Evolutionary conservation across 1,140 invertebrate genomes (phyloP).

Genomic region (Drosophila nasuta): DNA sequence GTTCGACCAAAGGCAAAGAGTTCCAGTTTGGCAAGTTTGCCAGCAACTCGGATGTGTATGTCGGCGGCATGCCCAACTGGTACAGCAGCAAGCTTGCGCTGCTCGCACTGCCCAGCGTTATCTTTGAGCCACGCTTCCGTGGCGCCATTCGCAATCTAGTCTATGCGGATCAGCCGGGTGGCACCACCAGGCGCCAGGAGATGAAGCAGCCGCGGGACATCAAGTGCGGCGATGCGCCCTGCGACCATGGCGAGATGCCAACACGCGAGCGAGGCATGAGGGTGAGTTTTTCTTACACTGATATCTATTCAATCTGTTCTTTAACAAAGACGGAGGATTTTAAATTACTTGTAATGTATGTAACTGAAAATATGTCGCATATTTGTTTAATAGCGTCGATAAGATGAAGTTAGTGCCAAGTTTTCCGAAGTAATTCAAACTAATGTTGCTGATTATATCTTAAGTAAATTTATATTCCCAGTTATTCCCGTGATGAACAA

Average conservation of each 20-base stretch:
- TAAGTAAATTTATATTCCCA: no score
- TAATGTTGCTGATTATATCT: no score
- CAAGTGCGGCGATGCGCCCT: slow-evolving; percentile 85
- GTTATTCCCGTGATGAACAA: no score
- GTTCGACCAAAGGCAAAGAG: slow-evolving; percentile 92
- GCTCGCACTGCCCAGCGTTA: slow-evolving; percentile 93
- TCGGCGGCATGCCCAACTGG: slow-evolving; percentile 95
- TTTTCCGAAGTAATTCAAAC: no score
- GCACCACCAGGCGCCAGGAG: slow-evolving; percentile 90
- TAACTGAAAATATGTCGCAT: no score
- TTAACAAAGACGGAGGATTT: no score
- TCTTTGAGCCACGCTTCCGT: slow-evolving; percentile 95
- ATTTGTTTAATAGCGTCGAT: no score
- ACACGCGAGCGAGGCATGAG: slow-evolving; percentile 77
- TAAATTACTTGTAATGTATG: no score
- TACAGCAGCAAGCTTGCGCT: slow-evolving; percentile 94
- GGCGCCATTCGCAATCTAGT: slow-evolving; percentile 94
- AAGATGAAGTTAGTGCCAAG: no score
- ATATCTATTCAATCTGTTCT: no score
- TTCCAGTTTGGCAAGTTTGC: slow-evolving; percentile 93
- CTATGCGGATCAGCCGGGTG: slow-evolving; percentile 91
- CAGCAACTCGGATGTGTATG: slow-evolving; percentile 95
- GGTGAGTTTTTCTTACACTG: slow-evolving; percentile 51
- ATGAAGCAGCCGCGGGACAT: slow-evolving; percentile 90
- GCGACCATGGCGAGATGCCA: slow-evolving; percentile 77